phyloP scores from a whole-genome alignment of 2,888 invertebrate genomes.

The Ganaspis brasiliensis region DNA sequence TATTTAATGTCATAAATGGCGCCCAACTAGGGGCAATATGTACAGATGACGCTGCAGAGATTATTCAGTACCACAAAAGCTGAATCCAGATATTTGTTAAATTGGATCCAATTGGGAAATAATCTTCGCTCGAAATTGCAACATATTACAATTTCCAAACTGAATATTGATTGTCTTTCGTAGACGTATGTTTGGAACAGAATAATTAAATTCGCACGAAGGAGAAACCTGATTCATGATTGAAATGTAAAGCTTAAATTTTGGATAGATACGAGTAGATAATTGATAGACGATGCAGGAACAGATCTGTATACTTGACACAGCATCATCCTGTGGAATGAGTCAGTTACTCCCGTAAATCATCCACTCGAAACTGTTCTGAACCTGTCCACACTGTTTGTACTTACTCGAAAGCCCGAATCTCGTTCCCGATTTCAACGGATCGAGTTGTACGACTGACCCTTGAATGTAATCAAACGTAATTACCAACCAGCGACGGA shows the following conservation, averaged over 20 bases:
- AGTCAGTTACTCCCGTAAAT: constrained; percentile 27
- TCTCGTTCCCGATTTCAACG: constrained; percentile 39
- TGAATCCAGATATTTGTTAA: no score
- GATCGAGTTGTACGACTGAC: constrained; percentile 27
- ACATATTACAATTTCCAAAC: not conserved
- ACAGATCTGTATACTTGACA: constrained; percentile 33
- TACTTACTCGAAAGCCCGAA: constrained; percentile 35
- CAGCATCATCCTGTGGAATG: constrained; percentile 30
- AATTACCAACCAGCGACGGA: constrained; percentile 29
- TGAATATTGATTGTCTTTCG: no score
- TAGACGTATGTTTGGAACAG: not conserved
- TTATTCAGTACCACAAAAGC: no score
- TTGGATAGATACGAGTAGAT: not conserved
- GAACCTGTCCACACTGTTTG: constrained; percentile 40
- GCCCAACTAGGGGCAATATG: no score
- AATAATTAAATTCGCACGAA: not conserved
- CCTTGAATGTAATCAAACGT: constrained; percentile 43
- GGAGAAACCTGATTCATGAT: not conserved
- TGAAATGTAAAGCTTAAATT: constrained; percentile 6
- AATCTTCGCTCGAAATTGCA: no score
- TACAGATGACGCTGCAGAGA: no score
- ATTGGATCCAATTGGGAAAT: no score
- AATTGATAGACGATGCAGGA: constrained; percentile 12
- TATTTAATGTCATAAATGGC: no score
- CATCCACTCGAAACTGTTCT: constrained; percentile 39